phyloP scores from a whole-genome alignment of 2,113 vertebrate species.

The Eleginops maclovinus region DNA sequence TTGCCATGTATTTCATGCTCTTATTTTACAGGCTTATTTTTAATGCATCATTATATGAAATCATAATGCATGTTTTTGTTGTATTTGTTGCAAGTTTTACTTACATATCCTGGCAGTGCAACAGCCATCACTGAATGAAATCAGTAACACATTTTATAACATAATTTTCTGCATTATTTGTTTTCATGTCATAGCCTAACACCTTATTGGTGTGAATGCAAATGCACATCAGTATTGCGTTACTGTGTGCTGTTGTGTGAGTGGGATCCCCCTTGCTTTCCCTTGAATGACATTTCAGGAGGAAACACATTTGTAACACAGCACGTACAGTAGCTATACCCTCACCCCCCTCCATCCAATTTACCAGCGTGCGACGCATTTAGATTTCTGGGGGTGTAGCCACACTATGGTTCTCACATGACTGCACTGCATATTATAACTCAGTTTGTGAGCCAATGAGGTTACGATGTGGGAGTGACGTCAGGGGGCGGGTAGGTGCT shows the following conservation, averaged over 20 bases:
- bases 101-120: not conserved
- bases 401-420: conserved; percentile 70
- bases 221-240: not conserved
- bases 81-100: not conserved
- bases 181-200: not conserved
- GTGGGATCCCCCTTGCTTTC: conserved; percentile 50
- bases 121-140: not conserved
- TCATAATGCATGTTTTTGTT: not conserved
- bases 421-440: conserved; percentile 62
- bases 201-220: not conserved
- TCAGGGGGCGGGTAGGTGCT: conserved; percentile 64
- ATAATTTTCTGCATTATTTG: not conserved
- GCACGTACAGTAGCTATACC: conserved; percentile 74
- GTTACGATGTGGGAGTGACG: conserved; percentile 65
- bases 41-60: not conserved
- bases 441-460: conserved; percentile 71
- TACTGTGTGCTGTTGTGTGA: conserved; percentile 1
- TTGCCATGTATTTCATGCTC: not conserved
- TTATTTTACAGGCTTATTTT: too few relatives aligned
- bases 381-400: conserved; percentile 65
- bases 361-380: conserved; percentile 72
- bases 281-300: conserved; percentile 73
- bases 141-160: not conserved
- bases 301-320: conserved; percentile 74
- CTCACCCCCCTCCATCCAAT: conserved; percentile 54